Evolutionary conservation across 2,888 invertebrate genomes (phyloP).

Genomic region (Drosophila melanosoma): DNA sequence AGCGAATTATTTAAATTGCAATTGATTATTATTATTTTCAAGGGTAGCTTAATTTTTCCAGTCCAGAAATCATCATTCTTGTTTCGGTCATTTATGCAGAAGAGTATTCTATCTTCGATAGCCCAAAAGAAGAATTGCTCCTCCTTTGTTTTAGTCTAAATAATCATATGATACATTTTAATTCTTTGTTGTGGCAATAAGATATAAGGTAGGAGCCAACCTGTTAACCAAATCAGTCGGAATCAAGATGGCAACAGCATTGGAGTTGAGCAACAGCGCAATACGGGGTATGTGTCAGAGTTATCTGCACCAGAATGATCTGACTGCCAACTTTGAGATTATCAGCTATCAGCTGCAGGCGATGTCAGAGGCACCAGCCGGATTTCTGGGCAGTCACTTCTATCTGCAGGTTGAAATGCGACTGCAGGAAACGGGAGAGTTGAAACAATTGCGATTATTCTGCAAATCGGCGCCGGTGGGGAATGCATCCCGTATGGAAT

Average conservation of each 20-base stretch:
- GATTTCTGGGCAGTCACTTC: slow-evolving; percentile 82
- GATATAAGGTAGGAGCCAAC: slow-evolving; percentile 44
- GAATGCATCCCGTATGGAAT: slow-evolving; percentile 85
- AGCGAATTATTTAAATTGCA: neutral
- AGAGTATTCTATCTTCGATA: slow-evolving; percentile 8
- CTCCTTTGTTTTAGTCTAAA: slow-evolving; percentile 1
- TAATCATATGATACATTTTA: neutral
- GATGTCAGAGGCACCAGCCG: slow-evolving; percentile 76
- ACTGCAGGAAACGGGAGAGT: slow-evolving; percentile 32
- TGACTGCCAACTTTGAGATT: slow-evolving; percentile 55
- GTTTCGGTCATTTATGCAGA: neutral
- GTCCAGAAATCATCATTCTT: too few relatives aligned
- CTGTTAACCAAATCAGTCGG: slow-evolving; percentile 38
- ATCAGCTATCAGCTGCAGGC: slow-evolving; percentile 69
- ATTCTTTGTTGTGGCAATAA: neutral
- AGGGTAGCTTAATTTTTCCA: neutral
- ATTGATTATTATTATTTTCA: neutral
- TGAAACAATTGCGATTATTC: slow-evolving; percentile 85
- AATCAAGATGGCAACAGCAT: slow-evolving; percentile 60
- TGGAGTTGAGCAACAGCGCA: slow-evolving; percentile 60
- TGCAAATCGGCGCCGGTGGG: slow-evolving; percentile 87
- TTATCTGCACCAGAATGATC: slow-evolving; percentile 58
- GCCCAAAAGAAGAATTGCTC: neutral
- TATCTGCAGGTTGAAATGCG: slow-evolving; percentile 73
- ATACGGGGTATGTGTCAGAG: slow-evolving; percentile 71